These are phyloP conservation scores for human (Homo sapiens) DNA, from an alignment of 2,113 vertebrate species.

Conservation along the genomic window GRCh38 chr2:86014001-86014500, in stretches of 20 bases:
- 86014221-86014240: background rate
- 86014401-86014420: background rate
- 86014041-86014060: background rate
- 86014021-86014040: background rate
- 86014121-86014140: background rate
- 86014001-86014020: background rate
- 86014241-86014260: background rate
- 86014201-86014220: background rate
- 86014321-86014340: background rate
- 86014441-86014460: background rate
- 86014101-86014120: background rate
- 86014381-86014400: background rate
- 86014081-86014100: background rate
- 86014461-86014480: background rate
- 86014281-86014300: background rate
- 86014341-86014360: background rate
- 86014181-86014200: too few relatives aligned
- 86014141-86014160: background rate
- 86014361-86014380: background rate
- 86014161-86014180: background rate
- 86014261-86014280: background rate
- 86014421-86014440: background rate
- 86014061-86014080: background rate
- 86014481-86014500: background rate
- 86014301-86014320: background rate